Conservation (phyloP, 1,140 invertebrate species). For the Drosophila lini region DNA sequence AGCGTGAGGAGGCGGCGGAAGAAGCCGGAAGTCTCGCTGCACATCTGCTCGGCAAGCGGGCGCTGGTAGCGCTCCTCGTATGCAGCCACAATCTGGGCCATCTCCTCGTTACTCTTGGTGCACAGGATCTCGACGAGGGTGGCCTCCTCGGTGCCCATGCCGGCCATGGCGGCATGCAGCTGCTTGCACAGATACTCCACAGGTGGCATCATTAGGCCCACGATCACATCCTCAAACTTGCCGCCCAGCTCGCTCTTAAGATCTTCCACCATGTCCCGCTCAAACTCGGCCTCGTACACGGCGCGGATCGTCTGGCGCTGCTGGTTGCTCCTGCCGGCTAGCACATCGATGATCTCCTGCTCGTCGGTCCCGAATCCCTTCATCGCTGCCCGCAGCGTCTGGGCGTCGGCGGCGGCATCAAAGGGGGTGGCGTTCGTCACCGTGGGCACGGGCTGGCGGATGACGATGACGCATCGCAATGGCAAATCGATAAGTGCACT, state of each 20-base stretch:
- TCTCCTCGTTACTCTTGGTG: slow-evolving; percentile 88
- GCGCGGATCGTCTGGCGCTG: slow-evolving; percentile 89
- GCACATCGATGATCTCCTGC: slow-evolving; percentile 89
- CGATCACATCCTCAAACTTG: slow-evolving; percentile 91
- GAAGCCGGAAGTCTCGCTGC: slow-evolving; percentile 91
- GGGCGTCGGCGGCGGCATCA: slow-evolving; percentile 88
- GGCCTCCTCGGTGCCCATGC: slow-evolving; percentile 87
- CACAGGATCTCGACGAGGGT: slow-evolving; percentile 90
- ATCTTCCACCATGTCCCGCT: slow-evolving; percentile 90
- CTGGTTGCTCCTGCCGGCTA: slow-evolving; percentile 87
- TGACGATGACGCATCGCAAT: slow-evolving; percentile 37
- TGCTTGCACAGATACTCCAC: slow-evolving; percentile 90
- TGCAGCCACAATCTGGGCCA: slow-evolving; percentile 87
- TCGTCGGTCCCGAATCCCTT: slow-evolving; percentile 92
- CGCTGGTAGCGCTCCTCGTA: slow-evolving; percentile 90
- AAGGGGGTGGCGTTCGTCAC: slow-evolving; percentile 87
- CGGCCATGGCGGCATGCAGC: slow-evolving; percentile 89
- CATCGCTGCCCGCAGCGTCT: slow-evolving; percentile 90
- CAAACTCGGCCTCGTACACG: slow-evolving; percentile 90
- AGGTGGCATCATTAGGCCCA: slow-evolving; percentile 89
- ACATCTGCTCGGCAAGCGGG: slow-evolving; percentile 90
- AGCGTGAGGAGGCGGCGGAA: slow-evolving; percentile 90
- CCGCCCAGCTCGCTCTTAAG: slow-evolving; percentile 91
- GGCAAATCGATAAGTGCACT: slow-evolving; percentile 50
- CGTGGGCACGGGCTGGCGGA: slow-evolving; percentile 86